Evolutionary conservation across 1,140 invertebrate genomes (phyloP).

Genomic region (Procambarus clarkii): DNA sequence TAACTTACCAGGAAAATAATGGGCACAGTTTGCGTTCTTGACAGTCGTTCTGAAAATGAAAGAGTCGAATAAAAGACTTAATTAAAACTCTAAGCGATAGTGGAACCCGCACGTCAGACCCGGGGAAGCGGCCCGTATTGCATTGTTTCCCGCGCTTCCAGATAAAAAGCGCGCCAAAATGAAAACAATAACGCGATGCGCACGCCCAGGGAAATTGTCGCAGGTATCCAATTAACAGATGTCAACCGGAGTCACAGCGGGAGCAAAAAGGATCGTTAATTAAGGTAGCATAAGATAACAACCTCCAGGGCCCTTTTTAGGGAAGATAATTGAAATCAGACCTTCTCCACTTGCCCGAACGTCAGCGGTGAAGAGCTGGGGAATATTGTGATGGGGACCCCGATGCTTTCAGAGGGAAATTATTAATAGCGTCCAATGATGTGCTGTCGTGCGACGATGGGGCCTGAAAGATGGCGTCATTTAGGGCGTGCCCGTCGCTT

Average conservation of each 20-base stretch:
- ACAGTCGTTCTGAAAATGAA: slow-evolving; percentile 63
- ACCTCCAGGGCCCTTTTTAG: slow-evolving; percentile 35
- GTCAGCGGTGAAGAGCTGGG: slow-evolving; percentile 2
- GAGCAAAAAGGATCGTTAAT: slow-evolving; percentile 62
- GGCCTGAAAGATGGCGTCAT: slow-evolving; percentile 39
- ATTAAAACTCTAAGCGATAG: slow-evolving; percentile 60
- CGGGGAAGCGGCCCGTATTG: slow-evolving; percentile 5
- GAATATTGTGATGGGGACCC: slow-evolving; percentile 25
- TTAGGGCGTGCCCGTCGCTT: slow-evolving; percentile 4
- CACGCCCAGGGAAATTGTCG: slow-evolving; percentile 51
- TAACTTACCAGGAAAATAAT: slow-evolving; percentile 64
- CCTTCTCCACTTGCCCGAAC: slow-evolving; percentile 28
- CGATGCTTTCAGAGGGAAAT: slow-evolving; percentile 26
- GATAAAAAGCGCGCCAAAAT: slow-evolving; percentile 53
- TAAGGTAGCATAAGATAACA: slow-evolving; percentile 61
- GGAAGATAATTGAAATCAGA: slow-evolving; percentile 35
- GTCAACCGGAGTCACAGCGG: slow-evolving; percentile 55
- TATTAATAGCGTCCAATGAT: slow-evolving; percentile 38
- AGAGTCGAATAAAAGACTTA: slow-evolving; percentile 63
- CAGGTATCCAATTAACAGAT: slow-evolving; percentile 57
- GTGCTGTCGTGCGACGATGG: slow-evolving; percentile 24
- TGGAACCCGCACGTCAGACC: slow-evolving; percentile 48
- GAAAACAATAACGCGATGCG: slow-evolving; percentile 59
- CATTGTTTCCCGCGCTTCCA: slow-evolving; percentile 47
- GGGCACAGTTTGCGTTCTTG: slow-evolving; percentile 57